Percentiles rank a stretch among this genome's conserved stretches.
Conservation (phyloP, 2,797 vertebrate species). For the Falco concolor region DNA sequence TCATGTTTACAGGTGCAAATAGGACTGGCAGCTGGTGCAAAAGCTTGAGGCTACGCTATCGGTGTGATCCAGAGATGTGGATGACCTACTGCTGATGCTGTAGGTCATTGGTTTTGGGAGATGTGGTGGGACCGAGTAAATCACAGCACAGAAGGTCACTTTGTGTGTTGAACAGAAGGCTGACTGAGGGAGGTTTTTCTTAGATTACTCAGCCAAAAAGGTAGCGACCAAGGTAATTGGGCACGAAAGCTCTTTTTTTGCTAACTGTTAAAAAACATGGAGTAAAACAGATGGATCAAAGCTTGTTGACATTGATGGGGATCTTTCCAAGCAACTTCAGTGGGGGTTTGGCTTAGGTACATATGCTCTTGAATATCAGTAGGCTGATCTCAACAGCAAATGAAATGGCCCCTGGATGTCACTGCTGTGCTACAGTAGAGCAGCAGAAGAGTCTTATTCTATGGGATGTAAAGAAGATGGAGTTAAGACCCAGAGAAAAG, state of each 20-base stretch:
- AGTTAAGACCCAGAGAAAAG: constrained; percentile 19
- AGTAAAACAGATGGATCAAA: constrained; percentile 30
- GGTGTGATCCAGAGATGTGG: not conserved
- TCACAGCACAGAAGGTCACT: not conserved
- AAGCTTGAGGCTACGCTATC: not conserved
- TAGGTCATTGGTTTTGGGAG: not conserved
- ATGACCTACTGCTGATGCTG: not conserved
- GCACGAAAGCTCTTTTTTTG: not conserved
- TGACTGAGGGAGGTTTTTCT: not conserved
- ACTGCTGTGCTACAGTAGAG: constrained; percentile 58
- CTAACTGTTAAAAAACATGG: not conserved
- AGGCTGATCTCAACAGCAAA: constrained; percentile 45
- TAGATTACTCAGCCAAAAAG: not conserved
- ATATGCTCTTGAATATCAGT: not conserved
- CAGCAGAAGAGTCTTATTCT: not conserved
- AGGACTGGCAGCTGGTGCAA: not conserved
- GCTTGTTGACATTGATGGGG: constrained; percentile 20
- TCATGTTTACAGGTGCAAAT: not conserved
- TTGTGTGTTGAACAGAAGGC: not conserved
- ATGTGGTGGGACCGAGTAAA: not conserved
- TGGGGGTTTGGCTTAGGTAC: constrained; percentile 33
- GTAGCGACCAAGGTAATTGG: not conserved
- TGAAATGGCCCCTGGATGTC: constrained; percentile 64
- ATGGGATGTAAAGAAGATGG: constrained; percentile 58
- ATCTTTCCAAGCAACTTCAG: not conserved